Evolutionary conservation across 2,888 invertebrate genomes (phyloP).

Genomic region (Archaeoteleia sp.): DNA sequence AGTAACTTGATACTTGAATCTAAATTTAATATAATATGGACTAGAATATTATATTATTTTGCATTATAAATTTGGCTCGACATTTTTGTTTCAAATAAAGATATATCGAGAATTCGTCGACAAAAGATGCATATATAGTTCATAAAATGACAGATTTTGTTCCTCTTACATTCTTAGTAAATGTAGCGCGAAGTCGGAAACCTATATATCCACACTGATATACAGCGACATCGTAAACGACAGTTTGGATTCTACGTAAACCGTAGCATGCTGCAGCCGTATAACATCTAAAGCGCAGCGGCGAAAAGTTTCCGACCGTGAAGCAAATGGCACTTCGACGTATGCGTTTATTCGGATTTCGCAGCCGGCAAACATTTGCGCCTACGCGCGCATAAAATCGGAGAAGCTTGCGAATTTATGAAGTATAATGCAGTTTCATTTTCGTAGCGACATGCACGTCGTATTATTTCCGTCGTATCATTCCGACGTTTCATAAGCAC

Average conservation of each 20-base stretch:
- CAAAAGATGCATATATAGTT: too few relatives aligned
- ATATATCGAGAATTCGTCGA: too few relatives aligned
- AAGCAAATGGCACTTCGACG: slow-evolving; percentile 31
- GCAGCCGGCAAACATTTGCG: slow-evolving; percentile 39
- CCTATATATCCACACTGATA: background rate
- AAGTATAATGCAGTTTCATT: slow-evolving; percentile 51
- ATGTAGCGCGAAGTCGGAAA: too few relatives aligned
- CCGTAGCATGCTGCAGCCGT: slow-evolving; percentile 3
- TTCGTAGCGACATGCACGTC: slow-evolving; percentile 23
- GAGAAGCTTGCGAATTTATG: slow-evolving; percentile 46
- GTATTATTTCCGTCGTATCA: slow-evolving; percentile 43
- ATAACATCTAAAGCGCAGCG: slow-evolving; percentile 4
- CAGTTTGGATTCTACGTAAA: slow-evolving; percentile 22
- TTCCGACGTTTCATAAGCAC: slow-evolving; percentile 43
- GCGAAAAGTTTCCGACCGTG: slow-evolving; percentile 31
- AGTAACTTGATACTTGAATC: too few relatives aligned
- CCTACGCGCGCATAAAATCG: slow-evolving; percentile 49
- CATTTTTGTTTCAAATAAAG: too few relatives aligned
- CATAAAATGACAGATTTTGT: too few relatives aligned
- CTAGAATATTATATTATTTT: too few relatives aligned
- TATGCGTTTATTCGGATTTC: slow-evolving; percentile 29
- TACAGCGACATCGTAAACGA: slow-evolving; percentile 20
- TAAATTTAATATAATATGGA: too few relatives aligned
- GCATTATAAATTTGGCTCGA: too few relatives aligned
- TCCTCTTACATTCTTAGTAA: too few relatives aligned